Conservation (phyloP, 2,113 vertebrate species). For the Holacanthus passer region DNA sequence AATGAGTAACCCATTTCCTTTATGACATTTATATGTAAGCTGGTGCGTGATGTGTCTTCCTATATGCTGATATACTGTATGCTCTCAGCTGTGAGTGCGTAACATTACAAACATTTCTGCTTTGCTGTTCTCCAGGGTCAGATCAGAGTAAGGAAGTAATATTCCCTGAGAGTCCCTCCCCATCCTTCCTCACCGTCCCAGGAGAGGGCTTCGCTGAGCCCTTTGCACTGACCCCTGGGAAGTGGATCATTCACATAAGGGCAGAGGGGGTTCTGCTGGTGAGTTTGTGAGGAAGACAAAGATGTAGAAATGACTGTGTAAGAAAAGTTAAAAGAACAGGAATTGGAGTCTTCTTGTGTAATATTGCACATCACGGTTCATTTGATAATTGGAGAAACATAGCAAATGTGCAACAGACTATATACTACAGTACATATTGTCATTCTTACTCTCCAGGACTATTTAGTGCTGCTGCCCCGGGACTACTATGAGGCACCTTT, state of each 20-base stretch:
- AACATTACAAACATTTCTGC: slow-evolving; percentile 17
- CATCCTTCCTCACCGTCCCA: slow-evolving; percentile 91
- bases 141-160: slow-evolving; percentile 88
- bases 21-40: not conserved
- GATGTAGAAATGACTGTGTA: not conserved
- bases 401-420: not conserved
- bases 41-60: not conserved
- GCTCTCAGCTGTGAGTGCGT: not conserved
- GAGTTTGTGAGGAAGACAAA: slow-evolving; percentile 66
- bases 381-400: not conserved
- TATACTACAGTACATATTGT: not conserved
- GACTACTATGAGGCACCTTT: slow-evolving; percentile 91
- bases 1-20: slow-evolving; percentile 2
- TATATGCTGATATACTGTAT: not conserved
- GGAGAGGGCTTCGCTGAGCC: slow-evolving; percentile 88
- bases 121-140: slow-evolving; percentile 78
- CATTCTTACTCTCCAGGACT: slow-evolving; percentile 86
- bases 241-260: slow-evolving; percentile 88
- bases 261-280: slow-evolving; percentile 93
- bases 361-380: not conserved
- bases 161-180: slow-evolving; percentile 88
- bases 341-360: not conserved
- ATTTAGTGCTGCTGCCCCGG: slow-evolving; percentile 92
- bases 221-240: slow-evolving; percentile 88
- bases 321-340: not conserved